phyloP scores from a whole-genome alignment of 2,113 vertebrate species.

The Pedionomus torquatus region DNA sequence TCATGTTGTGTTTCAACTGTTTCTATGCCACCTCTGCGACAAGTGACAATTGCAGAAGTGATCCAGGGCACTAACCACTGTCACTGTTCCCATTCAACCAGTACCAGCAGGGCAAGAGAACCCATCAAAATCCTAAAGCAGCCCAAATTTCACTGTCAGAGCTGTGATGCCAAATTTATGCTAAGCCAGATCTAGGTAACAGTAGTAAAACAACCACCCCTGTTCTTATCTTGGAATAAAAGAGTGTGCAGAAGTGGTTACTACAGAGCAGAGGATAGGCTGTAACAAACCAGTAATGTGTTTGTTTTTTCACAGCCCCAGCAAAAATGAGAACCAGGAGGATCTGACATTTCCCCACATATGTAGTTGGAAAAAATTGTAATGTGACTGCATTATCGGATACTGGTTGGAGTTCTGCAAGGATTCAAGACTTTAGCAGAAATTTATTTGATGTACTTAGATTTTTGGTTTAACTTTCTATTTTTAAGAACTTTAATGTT shows the following conservation, averaged over 20 bases:
- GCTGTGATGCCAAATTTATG: background rate
- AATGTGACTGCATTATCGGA: background rate
- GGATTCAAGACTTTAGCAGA: background rate
- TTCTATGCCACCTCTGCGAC: background rate
- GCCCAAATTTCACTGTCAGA: background rate
- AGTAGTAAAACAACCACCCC: background rate
- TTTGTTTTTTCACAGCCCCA: background rate
- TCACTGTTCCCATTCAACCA: background rate
- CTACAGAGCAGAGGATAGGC: background rate
- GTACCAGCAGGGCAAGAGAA: background rate
- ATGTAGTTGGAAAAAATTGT: background rate
- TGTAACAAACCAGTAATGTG: accelerated
- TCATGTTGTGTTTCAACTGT: background rate
- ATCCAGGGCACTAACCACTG: background rate
- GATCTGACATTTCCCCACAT: background rate
- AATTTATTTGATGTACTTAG: background rate
- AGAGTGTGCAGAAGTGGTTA: accelerated
- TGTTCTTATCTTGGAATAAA: background rate
- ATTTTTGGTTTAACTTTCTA: background rate
- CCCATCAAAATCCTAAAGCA: background rate
- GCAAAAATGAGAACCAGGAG: accelerated
- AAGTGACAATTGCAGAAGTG: background rate
- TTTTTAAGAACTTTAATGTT: background rate
- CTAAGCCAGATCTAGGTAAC: background rate
- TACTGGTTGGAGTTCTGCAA: background rate